Percentiles rank a stretch among this genome's conserved stretches.
phyloP scores from a whole-genome alignment of 2,888 invertebrate species.

The Eristalis arbustorum region DNA sequence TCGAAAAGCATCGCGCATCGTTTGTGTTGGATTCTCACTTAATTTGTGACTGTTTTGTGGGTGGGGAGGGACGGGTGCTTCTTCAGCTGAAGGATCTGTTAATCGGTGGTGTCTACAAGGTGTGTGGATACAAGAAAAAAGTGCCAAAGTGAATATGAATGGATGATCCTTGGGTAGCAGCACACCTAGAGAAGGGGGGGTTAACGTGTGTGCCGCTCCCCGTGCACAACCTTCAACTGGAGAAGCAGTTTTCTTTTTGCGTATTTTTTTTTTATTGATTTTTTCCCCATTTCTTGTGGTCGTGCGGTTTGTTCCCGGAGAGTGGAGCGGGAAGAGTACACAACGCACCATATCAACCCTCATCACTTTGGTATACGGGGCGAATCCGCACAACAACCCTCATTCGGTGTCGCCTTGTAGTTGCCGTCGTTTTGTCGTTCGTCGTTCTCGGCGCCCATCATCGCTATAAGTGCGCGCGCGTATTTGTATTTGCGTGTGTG shows the following conservation, averaged over 20 bases:
- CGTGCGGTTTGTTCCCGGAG: conserved; percentile 7
- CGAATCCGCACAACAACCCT: conserved; percentile 55
- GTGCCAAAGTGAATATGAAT: neutral
- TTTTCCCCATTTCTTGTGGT: conserved; percentile 44
- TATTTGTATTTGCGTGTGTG: neutral
- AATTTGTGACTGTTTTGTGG: neutral
- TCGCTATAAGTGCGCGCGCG: neutral
- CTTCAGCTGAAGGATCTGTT: conserved; percentile 2
- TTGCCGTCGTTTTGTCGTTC: neutral
- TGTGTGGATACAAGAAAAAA: neutral
- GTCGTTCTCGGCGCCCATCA: neutral
- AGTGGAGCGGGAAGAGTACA: neutral
- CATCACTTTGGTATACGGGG: conserved; percentile 35
- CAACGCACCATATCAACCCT: conserved; percentile 57
- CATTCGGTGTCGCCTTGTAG: neutral
- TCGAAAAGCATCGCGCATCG: neutral
- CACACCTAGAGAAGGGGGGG: conserved; percentile 9
- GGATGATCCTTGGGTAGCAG: neutral
- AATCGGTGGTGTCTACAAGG: neutral
- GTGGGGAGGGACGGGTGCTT: neutral
- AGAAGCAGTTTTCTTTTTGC: conserved; percentile 39
- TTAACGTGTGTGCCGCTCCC: neutral
- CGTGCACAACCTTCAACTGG: conserved; percentile 64
- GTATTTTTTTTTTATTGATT: conserved; percentile 52
- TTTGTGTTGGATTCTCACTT: neutral